Percentiles rank a stretch among this genome's conserved stretches.
These are phyloP conservation scores for Sturnira hondurensis DNA, from an alignment of 2,113 vertebrate genomes.

Conservation along the genomic window DNA sequence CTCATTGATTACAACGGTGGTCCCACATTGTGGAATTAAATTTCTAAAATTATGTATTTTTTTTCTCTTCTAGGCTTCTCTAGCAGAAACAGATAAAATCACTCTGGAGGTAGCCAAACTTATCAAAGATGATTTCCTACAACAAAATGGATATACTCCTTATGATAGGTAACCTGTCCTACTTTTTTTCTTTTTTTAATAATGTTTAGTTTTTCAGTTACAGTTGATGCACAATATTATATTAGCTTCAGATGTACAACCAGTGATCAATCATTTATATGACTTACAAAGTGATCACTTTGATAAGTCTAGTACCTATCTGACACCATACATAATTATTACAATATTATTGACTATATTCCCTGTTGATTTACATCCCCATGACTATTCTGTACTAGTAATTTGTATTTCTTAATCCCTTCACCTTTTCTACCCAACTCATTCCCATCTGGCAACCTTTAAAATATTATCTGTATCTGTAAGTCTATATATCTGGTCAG, in stretches of 20 bases:
- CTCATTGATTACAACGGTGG: background rate
- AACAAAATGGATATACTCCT: slow-evolving; percentile 97
- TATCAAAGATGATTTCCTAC: slow-evolving; percentile 97
- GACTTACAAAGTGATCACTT: background rate
- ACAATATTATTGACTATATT: background rate
- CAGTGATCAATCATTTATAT: background rate
- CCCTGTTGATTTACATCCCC: background rate
- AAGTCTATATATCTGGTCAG: background rate
- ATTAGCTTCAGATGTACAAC: background rate
- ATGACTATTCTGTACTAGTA: too few relatives aligned
- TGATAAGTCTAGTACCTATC: background rate
- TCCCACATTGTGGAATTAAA: background rate
- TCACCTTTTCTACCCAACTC: background rate
- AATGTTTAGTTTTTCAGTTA: background rate
- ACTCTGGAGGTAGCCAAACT: slow-evolving; percentile 98
- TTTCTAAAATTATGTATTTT: background rate
- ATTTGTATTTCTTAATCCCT: background rate
- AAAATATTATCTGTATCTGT: background rate
- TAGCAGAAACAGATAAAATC: slow-evolving; percentile 98
- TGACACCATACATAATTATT: background rate
- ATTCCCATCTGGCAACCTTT: background rate
- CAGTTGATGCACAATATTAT: background rate
- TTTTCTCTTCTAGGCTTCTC: slow-evolving; percentile 87
- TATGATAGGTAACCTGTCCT: slow-evolving; percentile 89
- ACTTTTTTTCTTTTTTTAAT: background rate